phyloP scores from a whole-genome alignment of 2,113 vertebrate species.

The Toxostoma redivivum region DNA sequence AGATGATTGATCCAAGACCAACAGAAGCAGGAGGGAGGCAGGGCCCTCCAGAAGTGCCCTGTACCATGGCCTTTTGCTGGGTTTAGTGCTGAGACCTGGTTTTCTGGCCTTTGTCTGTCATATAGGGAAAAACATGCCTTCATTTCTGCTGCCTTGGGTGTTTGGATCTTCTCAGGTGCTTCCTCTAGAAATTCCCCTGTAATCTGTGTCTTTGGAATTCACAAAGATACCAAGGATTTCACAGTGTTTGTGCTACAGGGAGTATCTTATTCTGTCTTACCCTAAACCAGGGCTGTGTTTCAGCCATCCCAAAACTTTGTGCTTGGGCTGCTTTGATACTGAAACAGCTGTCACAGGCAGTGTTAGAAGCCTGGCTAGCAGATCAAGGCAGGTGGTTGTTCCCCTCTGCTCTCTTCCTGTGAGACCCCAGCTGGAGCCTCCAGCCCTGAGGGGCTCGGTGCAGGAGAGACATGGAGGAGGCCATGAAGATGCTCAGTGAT shows the following conservation, averaged over 20 bases:
- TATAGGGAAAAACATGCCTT: neutral
- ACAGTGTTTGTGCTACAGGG: neutral
- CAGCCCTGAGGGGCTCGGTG: accelerated
- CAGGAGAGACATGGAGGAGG: neutral
- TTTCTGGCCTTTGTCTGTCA: neutral
- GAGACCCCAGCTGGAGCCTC: neutral
- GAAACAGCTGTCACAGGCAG: accelerated
- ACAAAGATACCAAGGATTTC: neutral
- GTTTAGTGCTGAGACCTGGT: neutral
- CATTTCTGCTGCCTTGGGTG: neutral
- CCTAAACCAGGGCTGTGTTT: neutral
- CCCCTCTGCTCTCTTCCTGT: neutral
- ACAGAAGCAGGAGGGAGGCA: neutral
- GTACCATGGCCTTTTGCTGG: accelerated
- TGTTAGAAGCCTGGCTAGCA: neutral
- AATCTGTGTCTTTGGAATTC: neutral
- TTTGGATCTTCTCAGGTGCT: neutral
- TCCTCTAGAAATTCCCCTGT: neutral
- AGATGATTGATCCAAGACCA: neutral
- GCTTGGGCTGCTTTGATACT: neutral
- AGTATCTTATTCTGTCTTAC: accelerated
- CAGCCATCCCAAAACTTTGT: neutral
- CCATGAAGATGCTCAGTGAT: neutral
- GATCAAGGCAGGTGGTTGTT: no score
- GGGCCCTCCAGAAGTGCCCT: neutral